Conservation (phyloP, 2,888 invertebrate genomes). For the Drosophila hawaiiensis region DNA sequence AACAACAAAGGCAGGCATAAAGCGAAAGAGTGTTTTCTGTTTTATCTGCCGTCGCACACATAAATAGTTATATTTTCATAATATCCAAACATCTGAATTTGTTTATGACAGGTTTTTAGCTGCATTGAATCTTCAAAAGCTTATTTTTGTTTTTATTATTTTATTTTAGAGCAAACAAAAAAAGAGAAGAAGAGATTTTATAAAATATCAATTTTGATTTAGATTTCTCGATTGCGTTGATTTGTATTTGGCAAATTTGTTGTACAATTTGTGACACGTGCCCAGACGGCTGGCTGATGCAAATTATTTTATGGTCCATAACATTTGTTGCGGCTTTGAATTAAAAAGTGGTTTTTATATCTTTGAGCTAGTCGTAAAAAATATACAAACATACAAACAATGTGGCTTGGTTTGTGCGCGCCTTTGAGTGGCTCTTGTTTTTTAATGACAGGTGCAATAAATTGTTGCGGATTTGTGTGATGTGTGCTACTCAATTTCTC, state of each 20-base stretch:
- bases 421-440: slow-evolving; percentile 16
- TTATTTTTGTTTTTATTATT: background rate
- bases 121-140: background rate
- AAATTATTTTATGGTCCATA: slow-evolving; percentile 56
- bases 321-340: slow-evolving; percentile 52
- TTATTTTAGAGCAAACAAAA: background rate
- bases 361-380: slow-evolving; percentile 44
- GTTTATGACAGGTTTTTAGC: background rate
- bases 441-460: slow-evolving; percentile 46
- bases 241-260: slow-evolving; percentile 14
- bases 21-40: slow-evolving; percentile 34
- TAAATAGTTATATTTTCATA: slow-evolving; percentile 1
- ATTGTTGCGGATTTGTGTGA: slow-evolving; percentile 45
- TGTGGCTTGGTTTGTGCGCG: slow-evolving; percentile 31
- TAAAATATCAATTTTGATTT: slow-evolving; percentile 7
- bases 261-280: slow-evolving; percentile 46
- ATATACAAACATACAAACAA: slow-evolving; percentile 7
- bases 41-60: slow-evolving; percentile 29
- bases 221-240: background rate
- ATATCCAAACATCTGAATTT: slow-evolving; percentile 2
- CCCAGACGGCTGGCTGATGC: slow-evolving; percentile 52
- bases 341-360: slow-evolving; percentile 53
- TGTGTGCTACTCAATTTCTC: slow-evolving; percentile 26
- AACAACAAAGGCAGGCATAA: slow-evolving; percentile 58
- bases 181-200: background rate